These are phyloP conservation scores for Parapristionchus giblindavisi DNA, from an alignment of 2,888 invertebrate species.

Conservation along the genomic window DNA sequence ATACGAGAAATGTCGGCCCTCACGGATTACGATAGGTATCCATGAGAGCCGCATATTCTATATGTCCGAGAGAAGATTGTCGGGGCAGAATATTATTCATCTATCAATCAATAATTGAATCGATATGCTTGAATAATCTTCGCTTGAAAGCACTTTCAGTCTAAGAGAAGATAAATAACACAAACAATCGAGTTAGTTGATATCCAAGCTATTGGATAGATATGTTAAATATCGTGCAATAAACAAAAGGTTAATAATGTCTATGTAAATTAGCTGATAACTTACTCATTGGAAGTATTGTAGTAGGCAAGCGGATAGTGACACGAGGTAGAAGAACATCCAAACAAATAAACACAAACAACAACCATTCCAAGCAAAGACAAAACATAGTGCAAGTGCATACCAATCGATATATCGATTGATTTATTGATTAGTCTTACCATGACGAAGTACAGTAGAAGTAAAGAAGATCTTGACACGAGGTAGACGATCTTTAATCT, in stretches of 20 bases:
- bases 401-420: not conserved
- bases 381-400: too few species aligned
- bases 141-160: not conserved
- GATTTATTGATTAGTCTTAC: not conserved
- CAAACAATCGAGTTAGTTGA: not conserved
- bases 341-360: too few species aligned
- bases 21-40: slow-evolving; percentile 26
- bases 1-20: slow-evolving; percentile 9
- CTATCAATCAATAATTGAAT: slow-evolving; percentile 1
- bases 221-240: too few species aligned
- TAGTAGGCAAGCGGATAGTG: too few species aligned
- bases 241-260: too few species aligned
- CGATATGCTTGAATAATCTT: slow-evolving; percentile 28
- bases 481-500: slow-evolving; percentile 78
- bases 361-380: too few species aligned
- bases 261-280: too few species aligned
- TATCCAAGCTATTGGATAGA: too few species aligned
- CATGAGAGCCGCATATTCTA: slow-evolving; percentile 36
- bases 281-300: too few species aligned
- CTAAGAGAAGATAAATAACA: too few species aligned
- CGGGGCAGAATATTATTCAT: slow-evolving; percentile 22
- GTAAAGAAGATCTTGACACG: slow-evolving; percentile 36
- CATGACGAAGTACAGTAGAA: slow-evolving; percentile 26
- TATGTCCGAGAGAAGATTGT: not conserved
- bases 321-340: too few species aligned